Base-by-base conservation (phyloP, 2,113 vertebrate genomes). In the Notarius quadriscutis region DNA sequence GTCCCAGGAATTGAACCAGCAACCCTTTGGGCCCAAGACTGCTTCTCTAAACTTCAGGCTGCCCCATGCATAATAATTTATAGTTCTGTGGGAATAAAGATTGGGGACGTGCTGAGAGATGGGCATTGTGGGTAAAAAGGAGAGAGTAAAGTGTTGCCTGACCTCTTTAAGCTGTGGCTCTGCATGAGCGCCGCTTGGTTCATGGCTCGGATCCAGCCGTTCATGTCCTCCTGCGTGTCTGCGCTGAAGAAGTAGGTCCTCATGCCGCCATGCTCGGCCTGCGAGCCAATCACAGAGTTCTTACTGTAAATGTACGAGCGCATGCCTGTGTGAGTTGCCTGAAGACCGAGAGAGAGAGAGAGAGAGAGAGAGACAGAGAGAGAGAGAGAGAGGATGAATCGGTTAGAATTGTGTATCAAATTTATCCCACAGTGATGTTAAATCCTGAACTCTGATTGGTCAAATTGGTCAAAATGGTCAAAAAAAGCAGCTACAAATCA, bases 161-260 rank as follows among this genome's bases (percentile, higher is more conserved):
- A 97, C 98, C 97, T 98, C 93, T 96, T 98, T 88, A 97, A 88
- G 17, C 95, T 95, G 84, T 94, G 96, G 90, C 95, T 97, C 92
- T 98, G 97, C 96, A 99, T 97, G 93, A 98, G 97, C 6, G 97
- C 97, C 63, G 98, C 97, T 94, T 99, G 97, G 92, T 99, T 99
- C 98, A 99, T 99, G 91, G 97, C 97, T 88, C 95, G 94, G 92
- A 99, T 96, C 98, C 98, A 99, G 84, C 96, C 95, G 41, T 97
- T 99, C 98, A 99, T 98, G 90, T 99, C 98, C 93, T 99, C 98
- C 84, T 96, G 97, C 57, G 98, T 99, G 91, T 99, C 98, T 0
- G 98, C 98, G 74, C 98, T 99, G 96, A 99, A 99, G 96, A 96
- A 99, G 94, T 99, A 99, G 0, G 98, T 99, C 92, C 98, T 93